Percentiles rank a stretch among this genome's conserved stretches.
phyloP scores from a whole-genome alignment of 2,113 vertebrate species.

The Irena cyanogastra region DNA sequence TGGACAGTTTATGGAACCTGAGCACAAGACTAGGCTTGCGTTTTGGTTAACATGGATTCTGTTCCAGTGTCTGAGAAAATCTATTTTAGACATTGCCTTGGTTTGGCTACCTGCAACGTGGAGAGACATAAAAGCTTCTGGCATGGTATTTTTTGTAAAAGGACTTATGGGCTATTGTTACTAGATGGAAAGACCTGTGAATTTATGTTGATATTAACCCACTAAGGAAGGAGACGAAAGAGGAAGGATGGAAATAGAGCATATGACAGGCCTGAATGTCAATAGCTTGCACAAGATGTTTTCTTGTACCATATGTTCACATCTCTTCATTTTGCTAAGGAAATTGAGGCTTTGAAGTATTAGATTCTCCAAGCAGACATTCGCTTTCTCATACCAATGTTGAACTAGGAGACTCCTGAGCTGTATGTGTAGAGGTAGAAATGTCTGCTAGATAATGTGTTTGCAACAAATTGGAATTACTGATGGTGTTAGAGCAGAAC shows the following conservation, averaged over 20 bases:
- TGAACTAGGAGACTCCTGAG: not conserved
- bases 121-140: not conserved
- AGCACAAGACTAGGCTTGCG: not conserved
- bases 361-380: not conserved
- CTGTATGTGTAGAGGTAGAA: not conserved
- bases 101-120: not conserved
- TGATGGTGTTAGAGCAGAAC: not conserved
- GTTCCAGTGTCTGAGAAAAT: not conserved
- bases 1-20: not conserved
- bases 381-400: not conserved
- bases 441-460: not conserved
- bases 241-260: not conserved
- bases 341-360: not conserved
- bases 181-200: not conserved
- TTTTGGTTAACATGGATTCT: not conserved
- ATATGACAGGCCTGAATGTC: not conserved
- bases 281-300: not conserved
- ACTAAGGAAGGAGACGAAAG: not conserved
- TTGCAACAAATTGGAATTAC: not conserved
- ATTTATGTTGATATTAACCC: not conserved
- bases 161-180: not conserved
- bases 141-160: not conserved
- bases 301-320: not conserved
- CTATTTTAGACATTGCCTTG: not conserved
- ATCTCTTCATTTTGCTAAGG: not conserved